Percentiles rank a stretch among this genome's conserved stretches.
phyloP scores from a whole-genome alignment of 92 coral and sea anemone species.

The Bergia puertoricense region DNA sequence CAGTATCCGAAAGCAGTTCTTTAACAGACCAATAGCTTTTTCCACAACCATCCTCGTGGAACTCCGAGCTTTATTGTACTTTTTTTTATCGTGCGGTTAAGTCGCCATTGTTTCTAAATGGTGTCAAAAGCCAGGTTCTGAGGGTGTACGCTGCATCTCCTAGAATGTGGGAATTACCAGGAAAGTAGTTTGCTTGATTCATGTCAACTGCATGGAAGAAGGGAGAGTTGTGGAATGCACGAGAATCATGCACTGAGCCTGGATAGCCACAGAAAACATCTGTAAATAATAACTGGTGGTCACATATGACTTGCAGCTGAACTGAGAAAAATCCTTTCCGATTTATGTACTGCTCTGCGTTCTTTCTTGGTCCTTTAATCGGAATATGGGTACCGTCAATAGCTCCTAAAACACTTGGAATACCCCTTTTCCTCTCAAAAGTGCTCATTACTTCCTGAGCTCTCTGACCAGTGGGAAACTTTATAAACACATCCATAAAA shows the following conservation, averaged over 20 bases:
- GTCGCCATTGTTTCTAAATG: constrained; percentile 2
- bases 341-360: constrained; percentile 65
- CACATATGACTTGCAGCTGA: constrained; percentile 63
- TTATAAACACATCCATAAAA: constrained; percentile 36
- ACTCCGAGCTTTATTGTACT: no score
- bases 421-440: constrained; percentile 38
- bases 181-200: constrained; percentile 44
- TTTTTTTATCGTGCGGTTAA: constrained; percentile 18
- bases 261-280: constrained; percentile 72
- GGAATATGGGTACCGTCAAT: constrained; percentile 31
- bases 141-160: constrained; percentile 63
- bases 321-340: constrained; percentile 54
- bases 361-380: constrained; percentile 21
- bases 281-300: constrained; percentile 51
- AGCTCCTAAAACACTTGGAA: constrained; percentile 34
- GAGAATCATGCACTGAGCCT: constrained; percentile 66
- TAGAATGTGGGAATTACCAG: constrained; percentile 58
- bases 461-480: constrained; percentile 46
- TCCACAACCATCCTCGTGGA: no score
- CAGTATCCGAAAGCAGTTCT: no score
- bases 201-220: constrained; percentile 54
- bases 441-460: constrained; percentile 17
- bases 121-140: constrained; percentile 14
- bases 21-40: no score
- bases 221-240: constrained; percentile 58